These are phyloP conservation scores for Sturnira hondurensis DNA, from an alignment of 2,113 vertebrate species.

Conservation along the genomic window DNA sequence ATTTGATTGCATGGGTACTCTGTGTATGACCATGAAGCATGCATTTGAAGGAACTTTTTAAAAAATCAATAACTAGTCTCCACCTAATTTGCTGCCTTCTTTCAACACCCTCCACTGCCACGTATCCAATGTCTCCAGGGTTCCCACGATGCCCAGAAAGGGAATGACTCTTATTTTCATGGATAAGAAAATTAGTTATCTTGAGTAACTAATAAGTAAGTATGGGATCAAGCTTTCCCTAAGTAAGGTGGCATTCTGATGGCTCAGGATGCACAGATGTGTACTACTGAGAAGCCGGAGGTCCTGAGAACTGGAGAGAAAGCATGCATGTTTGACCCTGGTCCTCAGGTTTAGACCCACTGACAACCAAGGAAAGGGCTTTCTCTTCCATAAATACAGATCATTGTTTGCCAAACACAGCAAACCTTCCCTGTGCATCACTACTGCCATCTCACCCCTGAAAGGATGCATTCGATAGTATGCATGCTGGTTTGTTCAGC, in stretches of 20 bases:
- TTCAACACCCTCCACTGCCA: neutral
- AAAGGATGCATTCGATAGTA: neutral
- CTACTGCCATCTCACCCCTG: rapidly evolving
- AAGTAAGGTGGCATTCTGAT: neutral
- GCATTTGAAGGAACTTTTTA: neutral
- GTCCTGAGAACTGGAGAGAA: neutral
- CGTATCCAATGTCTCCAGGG: neutral
- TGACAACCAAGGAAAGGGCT: neutral
- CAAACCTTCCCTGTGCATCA: rapidly evolving
- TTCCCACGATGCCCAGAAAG: neutral
- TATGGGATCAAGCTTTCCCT: neutral
- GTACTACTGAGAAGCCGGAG: neutral
- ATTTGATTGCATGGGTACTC: neutral
- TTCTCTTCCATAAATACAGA: neutral
- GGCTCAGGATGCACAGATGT: neutral
- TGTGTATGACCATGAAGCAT: neutral
- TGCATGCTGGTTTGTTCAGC: neutral
- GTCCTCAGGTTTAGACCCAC: neutral
- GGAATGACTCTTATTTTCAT: neutral
- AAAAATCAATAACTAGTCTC: neutral
- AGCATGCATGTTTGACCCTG: neutral
- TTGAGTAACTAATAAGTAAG: no score
- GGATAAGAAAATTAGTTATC: neutral
- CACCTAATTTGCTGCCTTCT: neutral
- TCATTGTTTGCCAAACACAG: neutral